A percentile compares a stretch with the other conserved stretches of the same genome.
These are phyloP conservation scores for Myrmophylax atrothorax DNA, from an alignment of 2,113 vertebrate species.

Conservation along the genomic window DNA sequence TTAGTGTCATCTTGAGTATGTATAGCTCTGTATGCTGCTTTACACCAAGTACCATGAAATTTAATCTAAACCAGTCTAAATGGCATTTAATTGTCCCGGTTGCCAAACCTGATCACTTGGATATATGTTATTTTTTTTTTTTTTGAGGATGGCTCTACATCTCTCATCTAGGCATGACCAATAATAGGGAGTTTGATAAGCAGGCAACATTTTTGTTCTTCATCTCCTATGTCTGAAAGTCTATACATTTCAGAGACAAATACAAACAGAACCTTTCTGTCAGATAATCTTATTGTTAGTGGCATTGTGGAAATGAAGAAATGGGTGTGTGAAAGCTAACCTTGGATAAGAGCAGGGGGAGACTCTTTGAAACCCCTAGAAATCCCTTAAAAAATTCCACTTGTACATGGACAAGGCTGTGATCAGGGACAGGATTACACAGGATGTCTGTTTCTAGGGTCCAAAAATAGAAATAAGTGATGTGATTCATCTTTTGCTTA, in stretches of 20 bases:
- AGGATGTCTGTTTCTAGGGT: background rate
- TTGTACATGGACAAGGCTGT: background rate
- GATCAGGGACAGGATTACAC: background rate
- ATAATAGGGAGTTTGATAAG: background rate
- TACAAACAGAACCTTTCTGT: background rate
- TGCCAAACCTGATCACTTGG: background rate
- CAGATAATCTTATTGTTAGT: background rate
- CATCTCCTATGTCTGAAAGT: background rate
- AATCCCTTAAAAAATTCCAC: background rate
- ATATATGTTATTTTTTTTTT: background rate
- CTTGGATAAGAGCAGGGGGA: background rate
- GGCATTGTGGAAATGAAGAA: background rate
- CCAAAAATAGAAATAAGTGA: background rate
- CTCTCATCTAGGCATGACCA: background rate
- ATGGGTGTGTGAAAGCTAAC: background rate
- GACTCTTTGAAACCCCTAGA: background rate
- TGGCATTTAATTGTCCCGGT: background rate
- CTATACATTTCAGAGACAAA: background rate
- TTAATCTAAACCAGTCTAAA: background rate
- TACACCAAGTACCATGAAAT: background rate
- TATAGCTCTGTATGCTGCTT: background rate
- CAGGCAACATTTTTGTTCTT: background rate
- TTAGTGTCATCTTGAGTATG: background rate
- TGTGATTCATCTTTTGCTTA: background rate
- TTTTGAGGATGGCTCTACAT: background rate